phyloP scores from a whole-genome alignment of 2,888 invertebrate species.

The Drosophila mimetica region DNA sequence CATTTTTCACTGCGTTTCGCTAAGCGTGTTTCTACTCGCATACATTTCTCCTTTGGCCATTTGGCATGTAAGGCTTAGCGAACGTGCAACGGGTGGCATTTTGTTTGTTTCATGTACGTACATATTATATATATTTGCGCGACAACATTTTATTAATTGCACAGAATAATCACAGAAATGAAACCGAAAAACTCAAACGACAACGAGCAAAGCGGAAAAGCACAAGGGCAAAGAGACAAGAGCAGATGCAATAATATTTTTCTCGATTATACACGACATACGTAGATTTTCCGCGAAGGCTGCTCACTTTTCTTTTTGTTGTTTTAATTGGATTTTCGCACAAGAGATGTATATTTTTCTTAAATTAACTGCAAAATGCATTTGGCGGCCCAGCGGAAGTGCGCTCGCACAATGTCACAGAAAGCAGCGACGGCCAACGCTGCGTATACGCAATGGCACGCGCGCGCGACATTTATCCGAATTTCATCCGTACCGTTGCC shows the following conservation, averaged over 20 bases:
- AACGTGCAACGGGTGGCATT: conserved; percentile 49
- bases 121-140: conserved; percentile 47
- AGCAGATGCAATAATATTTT: conserved; percentile 30
- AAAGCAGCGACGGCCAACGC: conserved; percentile 45
- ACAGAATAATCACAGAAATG: conserved; percentile 38
- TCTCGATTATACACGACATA: conserved; percentile 1
- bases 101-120: conserved; percentile 46
- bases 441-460: conserved; percentile 78
- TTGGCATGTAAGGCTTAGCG: conserved; percentile 39
- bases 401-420: conserved; percentile 55
- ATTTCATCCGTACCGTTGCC: conserved; percentile 55
- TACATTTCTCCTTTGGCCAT: conserved; percentile 10
- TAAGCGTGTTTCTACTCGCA: conserved; percentile 1
- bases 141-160: conserved; percentile 55
- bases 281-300: conserved; percentile 51
- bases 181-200: conserved; percentile 45
- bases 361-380: conserved; percentile 46
- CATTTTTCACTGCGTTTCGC: conserved; percentile 6
- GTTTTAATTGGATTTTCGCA: conserved; percentile 49
- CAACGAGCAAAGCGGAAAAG: conserved; percentile 13
- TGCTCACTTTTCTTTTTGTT: conserved; percentile 50
- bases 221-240: conserved; percentile 41
- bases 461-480: conserved; percentile 46
- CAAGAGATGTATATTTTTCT: conserved; percentile 18
- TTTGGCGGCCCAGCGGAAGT: conserved; percentile 73